Base-by-base conservation (phyloP, 2,888 invertebrate species). In the Uropetala carovei region DNA sequence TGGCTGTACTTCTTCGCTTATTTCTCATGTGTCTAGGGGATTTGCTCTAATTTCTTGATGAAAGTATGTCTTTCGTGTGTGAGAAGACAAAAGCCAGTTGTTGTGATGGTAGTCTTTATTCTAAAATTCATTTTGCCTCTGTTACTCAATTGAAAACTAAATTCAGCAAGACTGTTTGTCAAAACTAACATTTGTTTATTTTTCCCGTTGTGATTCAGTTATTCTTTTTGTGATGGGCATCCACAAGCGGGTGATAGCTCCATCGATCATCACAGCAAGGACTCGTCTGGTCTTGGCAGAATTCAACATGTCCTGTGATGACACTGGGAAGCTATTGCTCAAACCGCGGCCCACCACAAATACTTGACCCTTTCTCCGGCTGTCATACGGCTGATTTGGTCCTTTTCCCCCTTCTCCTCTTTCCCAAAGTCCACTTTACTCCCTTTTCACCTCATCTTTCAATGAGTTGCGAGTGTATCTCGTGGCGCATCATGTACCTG, bases 271-370 rank as follows among this genome's bases (percentile, higher is more conserved):
- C 94, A 99, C 99, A 0, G 97, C 98, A 0, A 96, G 99, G 93
- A 98, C 99, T 84, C 96, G 99, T 93, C 97, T 97, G 92, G 99
- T 99, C 1, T 96, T 99, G 92, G 97, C 97, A 83, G 99, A 99
- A 95, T 99, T 99, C 95, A 99, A 99, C 95, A 99, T 99, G 99
- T 99, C 99, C 56, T 99, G 99, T 95, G 99, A 99, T 94, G 99
- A 99, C 94, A 98, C 98, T 59, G 99, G 99, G 92, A 99, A 99
- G 95, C 96, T 99, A 91, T 99, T 99, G 94, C 96, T 99, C 64
- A 98, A 98, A 95, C 99, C 99, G 1, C 95, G 98, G 93, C 98
- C 98, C 82, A 96, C 96, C 2, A 92, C 93, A 56, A 92, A 92
- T 16, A 92, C 82, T 92, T 92, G 92, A 82, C 81, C 82, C 81